These are phyloP conservation scores for Cephalotes varians DNA, from an alignment of 2,888 invertebrate species.

Conservation along the genomic window DNA sequence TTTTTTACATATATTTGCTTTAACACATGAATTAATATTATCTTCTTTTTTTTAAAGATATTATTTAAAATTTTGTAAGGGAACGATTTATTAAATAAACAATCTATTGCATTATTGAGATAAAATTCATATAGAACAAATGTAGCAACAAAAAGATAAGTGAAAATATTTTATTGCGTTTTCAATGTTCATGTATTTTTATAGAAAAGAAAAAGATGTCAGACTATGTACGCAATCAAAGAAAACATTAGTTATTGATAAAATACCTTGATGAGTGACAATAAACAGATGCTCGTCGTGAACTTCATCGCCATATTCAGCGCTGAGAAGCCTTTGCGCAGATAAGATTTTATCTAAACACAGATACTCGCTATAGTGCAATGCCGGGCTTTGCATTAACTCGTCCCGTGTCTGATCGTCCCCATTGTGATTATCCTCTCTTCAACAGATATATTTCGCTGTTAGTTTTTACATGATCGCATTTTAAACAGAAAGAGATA, in stretches of 20 bases:
- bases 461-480: background rate
- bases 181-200: no score
- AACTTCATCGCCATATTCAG: conserved; percentile 90
- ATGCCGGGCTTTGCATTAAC: conserved; percentile 91
- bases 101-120: background rate
- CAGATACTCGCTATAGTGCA: conserved; percentile 96
- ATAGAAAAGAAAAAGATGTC: background rate
- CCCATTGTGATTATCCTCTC: conserved; percentile 79
- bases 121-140: background rate
- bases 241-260: background rate
- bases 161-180: background rate
- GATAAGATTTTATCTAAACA: conserved; percentile 95
- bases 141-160: background rate
- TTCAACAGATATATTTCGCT: conserved; percentile 55
- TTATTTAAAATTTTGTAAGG: no score
- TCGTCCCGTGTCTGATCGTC: conserved; percentile 85
- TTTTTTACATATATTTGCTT: no score
- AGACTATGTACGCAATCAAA: background rate
- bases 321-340: conserved; percentile 93
- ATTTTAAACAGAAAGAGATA: background rate
- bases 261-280: conserved; percentile 97
- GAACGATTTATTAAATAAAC: background rate
- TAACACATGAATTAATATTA: no score
- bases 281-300: conserved; percentile 99
- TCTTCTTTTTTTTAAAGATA: no score